phyloP scores from a whole-genome alignment of 2,113 vertebrate genomes.

The Callocephalon fimbriatum region DNA sequence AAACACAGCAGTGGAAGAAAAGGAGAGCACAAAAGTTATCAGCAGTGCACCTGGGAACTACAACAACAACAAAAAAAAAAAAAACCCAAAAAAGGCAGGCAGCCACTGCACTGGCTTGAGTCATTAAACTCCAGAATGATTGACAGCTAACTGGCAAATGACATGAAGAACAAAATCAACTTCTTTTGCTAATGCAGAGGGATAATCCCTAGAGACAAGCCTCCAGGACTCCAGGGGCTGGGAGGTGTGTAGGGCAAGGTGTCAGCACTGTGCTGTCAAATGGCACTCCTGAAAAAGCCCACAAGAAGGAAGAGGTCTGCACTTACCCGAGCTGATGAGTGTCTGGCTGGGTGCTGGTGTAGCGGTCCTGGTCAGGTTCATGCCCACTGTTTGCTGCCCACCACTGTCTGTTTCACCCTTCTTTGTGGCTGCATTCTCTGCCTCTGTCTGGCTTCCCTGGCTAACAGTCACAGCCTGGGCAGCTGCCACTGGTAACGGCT shows the following conservation, averaged over 20 bases:
- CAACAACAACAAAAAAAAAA: neutral
- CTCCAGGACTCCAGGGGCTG: neutral
- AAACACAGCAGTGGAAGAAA: neutral
- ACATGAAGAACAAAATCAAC: neutral
- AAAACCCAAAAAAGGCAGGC: neutral
- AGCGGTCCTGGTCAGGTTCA: conserved; percentile 82
- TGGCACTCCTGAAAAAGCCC: neutral
- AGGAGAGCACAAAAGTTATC: neutral
- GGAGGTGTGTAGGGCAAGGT: neutral
- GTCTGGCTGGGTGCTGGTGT: conserved; percentile 85
- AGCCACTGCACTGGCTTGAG: neutral
- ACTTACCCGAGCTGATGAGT: conserved; percentile 80
- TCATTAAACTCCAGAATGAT: neutral
- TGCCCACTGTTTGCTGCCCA: conserved; percentile 79
- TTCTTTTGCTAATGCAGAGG: neutral
- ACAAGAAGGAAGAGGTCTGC: neutral
- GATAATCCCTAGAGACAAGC: neutral
- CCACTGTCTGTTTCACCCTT: conserved; percentile 75
- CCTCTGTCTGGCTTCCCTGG: conserved; percentile 83
- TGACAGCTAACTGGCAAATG: neutral
- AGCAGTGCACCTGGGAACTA: neutral
- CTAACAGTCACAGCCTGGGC: conserved; percentile 81
- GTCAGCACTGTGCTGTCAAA: neutral
- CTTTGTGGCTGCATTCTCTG: conserved; percentile 73
- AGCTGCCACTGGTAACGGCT: conserved; percentile 70